Evolutionary conservation across 1,140 invertebrate genomes (phyloP), one percentile per base, ranked within the genome.

Genomic region (Scaptomyza montana): DNA sequence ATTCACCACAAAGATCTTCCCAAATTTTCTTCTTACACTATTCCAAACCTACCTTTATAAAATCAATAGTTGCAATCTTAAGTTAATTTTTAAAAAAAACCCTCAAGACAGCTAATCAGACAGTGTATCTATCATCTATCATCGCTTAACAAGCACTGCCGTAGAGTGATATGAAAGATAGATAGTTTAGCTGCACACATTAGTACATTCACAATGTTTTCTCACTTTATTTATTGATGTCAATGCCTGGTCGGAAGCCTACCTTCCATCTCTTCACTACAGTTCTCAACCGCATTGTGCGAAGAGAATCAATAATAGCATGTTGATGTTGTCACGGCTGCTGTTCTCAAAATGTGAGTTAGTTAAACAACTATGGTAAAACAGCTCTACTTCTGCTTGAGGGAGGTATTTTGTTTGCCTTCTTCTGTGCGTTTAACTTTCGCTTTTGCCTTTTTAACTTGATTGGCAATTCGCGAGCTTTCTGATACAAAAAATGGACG

Each of bases 271-370:
- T 19, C 55, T 56, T 1, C 39, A n/a, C 8, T 39, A 39, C 30
- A 43, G 36, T 28, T 12, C 43, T 61, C 45, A 41, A 76, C 80
- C 76, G 80, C 76, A 84, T 63, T 73, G 45, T 64, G 39, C 36
- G 60, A 45, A 21, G 56, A 66, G 71, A 84, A 84, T 84, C 80
- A 77, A 84, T 84, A 85, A 84, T 85, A 85, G 80, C 68, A 84
- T 67, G 76, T 16, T 16, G 16, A 16, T 16, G 16, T 16, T 16
- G 16, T 16, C 16, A 16, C 16, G 16, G 16, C 16, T 16, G 16
- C 16, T 16, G 16, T 16, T 16, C 16, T 16, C 16, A 16, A 16
- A 16, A 16, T 16, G 16, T 16, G 0, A 16, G 16, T 16, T 16
- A 16, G 16, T 16, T 16, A 16, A 16, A 16, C 16, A 16, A 16